Base-by-base conservation (phyloP, 2,113 vertebrate species). In the Poeciliopsis retropinna region DNA sequence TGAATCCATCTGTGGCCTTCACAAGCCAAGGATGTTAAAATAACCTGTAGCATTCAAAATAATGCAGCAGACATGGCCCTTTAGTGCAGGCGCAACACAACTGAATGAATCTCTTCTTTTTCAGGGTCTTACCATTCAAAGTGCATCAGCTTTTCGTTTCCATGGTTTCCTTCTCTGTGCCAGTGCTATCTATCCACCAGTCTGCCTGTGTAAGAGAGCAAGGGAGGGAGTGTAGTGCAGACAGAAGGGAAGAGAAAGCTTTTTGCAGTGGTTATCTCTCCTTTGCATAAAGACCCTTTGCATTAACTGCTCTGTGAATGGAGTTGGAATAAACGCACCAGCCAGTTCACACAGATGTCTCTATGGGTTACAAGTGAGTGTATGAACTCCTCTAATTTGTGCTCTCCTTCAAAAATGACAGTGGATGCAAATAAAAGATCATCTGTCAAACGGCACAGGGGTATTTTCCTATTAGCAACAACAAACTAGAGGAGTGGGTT, bases 111-210 rank as follows among this genome's bases (percentile, higher is more conserved):
- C 88, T 89, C 84, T 85, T 90, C 87, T 91, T 88, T 91, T 91
- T 90, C 89, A 89, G 88, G 86, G 85, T 90, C 88, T 91, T 91
- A 90, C 91, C 89, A 93, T 92, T 89, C 91, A 92, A 88, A 89
- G 84, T 81, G 91, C 91, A 89, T 91, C 91, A 88, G 91, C 86
- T 92, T 91, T 86, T 90, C 80, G 90, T 93, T 92, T 89, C 92
- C 90, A 92, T 92, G 92, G 92, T 91, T 91, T 87, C 91, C 87
- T 75, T 83, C 74, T 78, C 85, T 81, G 70, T 88, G 86, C 89
- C 90, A 90, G 76, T 78, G 83, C 87, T 87, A 85, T 87, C 86
- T 91, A 84, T 89, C 88, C 80, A 84, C 86, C 86, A 82, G 78
- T 87, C 80, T 85, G 88, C 41, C 28, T 85, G 86, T 3, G 73